phyloP scores from a whole-genome alignment of 2,888 invertebrate species.

The Taenaris catops region DNA sequence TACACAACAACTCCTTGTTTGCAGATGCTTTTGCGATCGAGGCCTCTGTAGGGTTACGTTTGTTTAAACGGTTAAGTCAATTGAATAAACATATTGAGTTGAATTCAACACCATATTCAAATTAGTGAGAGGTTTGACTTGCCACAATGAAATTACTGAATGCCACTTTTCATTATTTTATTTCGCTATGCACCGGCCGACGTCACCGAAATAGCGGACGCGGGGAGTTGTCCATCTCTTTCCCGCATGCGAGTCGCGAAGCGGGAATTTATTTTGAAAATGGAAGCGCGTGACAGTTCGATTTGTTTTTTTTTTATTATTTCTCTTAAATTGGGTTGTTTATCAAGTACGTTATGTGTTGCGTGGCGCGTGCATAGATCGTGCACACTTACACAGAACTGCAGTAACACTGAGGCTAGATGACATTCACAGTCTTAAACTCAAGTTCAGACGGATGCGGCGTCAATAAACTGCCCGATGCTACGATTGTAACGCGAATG shows the following conservation, averaged over 20 bases:
- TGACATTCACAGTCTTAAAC: slow-evolving; percentile 73
- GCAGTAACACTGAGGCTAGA: slow-evolving; percentile 68
- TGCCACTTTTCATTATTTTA: slow-evolving; percentile 77
- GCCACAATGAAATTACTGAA: slow-evolving; percentile 77
- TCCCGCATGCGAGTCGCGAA: slow-evolving; percentile 43
- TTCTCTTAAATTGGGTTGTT: slow-evolving; percentile 36
- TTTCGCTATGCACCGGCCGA: slow-evolving; percentile 73
- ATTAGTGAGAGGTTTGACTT: slow-evolving; percentile 25
- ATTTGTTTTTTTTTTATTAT: too few relatives aligned
- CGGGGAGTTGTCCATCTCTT: slow-evolving; percentile 51
- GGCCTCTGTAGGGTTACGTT: slow-evolving; percentile 63
- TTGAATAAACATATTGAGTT: slow-evolving; percentile 27
- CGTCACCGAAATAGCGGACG: slow-evolving; percentile 67
- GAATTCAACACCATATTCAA: slow-evolving; percentile 26
- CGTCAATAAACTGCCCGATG: slow-evolving; percentile 62
- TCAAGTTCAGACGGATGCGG: slow-evolving; percentile 69
- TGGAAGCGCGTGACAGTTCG: slow-evolving; percentile 40
- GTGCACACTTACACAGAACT: slow-evolving; percentile 61
- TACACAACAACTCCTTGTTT: slow-evolving; percentile 52
- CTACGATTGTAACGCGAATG: slow-evolving; percentile 45
- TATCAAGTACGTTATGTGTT: slow-evolving; percentile 23
- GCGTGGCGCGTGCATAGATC: slow-evolving; percentile 34
- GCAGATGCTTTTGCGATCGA: slow-evolving; percentile 59
- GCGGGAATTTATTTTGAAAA: slow-evolving; percentile 52
- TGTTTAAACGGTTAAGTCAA: slow-evolving; percentile 55